Percentiles rank a stretch among this genome's conserved stretches.
These are phyloP conservation scores for Sminthurides bifidus DNA, from an alignment of 1,140 invertebrate genomes.

Conservation along the genomic window DNA sequence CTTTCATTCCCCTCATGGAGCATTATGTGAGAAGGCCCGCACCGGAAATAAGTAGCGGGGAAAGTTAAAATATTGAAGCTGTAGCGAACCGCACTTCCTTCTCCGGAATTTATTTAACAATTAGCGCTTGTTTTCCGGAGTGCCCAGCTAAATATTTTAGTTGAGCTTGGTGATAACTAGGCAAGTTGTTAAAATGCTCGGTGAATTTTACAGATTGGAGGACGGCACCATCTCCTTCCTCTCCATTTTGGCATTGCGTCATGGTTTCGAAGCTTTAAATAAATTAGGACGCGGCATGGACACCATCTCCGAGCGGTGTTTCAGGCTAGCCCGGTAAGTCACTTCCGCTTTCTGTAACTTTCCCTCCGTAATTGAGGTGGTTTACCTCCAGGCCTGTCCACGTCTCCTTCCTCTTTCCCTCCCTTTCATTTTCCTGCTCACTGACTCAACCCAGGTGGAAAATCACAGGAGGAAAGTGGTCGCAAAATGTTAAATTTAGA, in stretches of 20 bases:
- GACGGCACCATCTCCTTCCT: constrained; percentile 85
- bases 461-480: too few relatives aligned
- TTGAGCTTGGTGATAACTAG: too few relatives aligned
- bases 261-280: constrained; percentile 63
- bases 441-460: too few relatives aligned
- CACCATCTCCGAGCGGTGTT: constrained; percentile 59
- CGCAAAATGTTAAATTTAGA: too few relatives aligned
- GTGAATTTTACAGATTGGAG: constrained; percentile 68
- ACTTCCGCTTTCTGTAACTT: background rate
- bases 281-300: constrained; percentile 51
- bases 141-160: too few relatives aligned
- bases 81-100: too few relatives aligned
- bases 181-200: too few relatives aligned
- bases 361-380: background rate
- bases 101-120: background rate
- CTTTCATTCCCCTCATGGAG: too few relatives aligned
- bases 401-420: background rate
- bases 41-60: too few relatives aligned
- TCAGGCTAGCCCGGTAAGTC: constrained; percentile 50
- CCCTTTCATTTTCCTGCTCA: background rate
- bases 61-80: too few relatives aligned
- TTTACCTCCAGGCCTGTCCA: background rate
- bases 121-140: background rate
- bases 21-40: too few relatives aligned
- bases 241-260: constrained; percentile 63